Evolutionary conservation across 2,888 invertebrate species (phyloP), one percentile per base, ranked within the genome.

Genomic region (Drosophila heteroneura): DNA sequence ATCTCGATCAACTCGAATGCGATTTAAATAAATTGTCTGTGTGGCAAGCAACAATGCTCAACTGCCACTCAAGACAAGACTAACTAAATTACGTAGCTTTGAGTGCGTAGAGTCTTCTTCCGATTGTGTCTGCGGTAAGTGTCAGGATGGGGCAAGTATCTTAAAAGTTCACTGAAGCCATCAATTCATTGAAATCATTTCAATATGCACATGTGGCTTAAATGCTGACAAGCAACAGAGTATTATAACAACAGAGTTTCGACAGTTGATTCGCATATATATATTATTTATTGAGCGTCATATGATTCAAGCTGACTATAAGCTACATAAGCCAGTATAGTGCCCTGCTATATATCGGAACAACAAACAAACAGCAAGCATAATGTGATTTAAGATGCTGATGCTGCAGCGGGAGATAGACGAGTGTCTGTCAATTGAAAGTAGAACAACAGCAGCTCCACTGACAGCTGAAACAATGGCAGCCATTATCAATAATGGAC

Each of bases 11-110:
- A 61, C 66, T 61, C 62, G 39, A 65, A 70, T 70, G 68, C 70
- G 85, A 81, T 85, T 85, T 78, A 78, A 85, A 77, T 81, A 83
- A 85, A 88, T 87, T 83, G 75, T 19, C 61, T 56, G 41, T 37
- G 47, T n/a, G 62, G 49, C 32, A 39, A 39, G 10, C 49, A 47
- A 22, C 49, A 37, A 22, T 28, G 19, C 35, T 28, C 32, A 65
- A 56, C 6, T 63, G 76, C 14, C 52, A n/a, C 56, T 53, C 56
- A 39, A 44, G 35, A 54, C 22, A 12, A 33, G 51, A 30, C 32
- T 35, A 60, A 67, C 70, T 39, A 52, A 70, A 63, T 75, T 57
- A 56, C 56, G 47, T 44, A 62, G 47, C 52, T 37, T 26, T 26
- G 28, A 22, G 14, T 47, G 28, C 26, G 47, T 14, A 14, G 10